A percentile compares a stretch with the other conserved stretches of the same genome.
These are phyloP conservation scores for Odocoileus hemionus DNA, from an alignment of 2,113 vertebrate species.

Conservation along the genomic window DNA sequence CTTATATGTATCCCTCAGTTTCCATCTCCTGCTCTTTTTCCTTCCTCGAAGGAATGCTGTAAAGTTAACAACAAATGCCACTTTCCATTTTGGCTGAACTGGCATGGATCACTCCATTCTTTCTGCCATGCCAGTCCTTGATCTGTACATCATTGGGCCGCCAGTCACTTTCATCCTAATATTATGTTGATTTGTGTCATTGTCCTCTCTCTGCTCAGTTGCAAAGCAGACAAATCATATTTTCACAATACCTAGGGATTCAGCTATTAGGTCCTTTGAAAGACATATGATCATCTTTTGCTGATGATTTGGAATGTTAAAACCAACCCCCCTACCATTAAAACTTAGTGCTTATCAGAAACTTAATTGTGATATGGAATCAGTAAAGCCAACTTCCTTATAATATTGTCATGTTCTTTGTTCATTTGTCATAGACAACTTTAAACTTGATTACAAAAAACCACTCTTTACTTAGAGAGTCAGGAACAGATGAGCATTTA, in stretches of 20 bases:
- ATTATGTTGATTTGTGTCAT: background rate
- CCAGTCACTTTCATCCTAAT: background rate
- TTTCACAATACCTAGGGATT: background rate
- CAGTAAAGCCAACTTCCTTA: background rate
- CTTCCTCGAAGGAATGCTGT: background rate
- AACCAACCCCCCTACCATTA: background rate
- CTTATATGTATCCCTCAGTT: background rate
- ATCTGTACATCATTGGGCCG: background rate
- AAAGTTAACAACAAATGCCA: background rate
- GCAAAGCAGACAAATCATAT: background rate
- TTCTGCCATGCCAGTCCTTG: background rate
- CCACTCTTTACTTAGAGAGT: background rate
- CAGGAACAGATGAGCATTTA: background rate
- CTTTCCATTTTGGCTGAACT: background rate
- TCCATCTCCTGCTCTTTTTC: background rate
- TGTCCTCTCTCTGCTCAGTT: background rate
- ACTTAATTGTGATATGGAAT: background rate
- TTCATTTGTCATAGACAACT: background rate
- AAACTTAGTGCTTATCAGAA: background rate
- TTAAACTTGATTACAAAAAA: background rate
- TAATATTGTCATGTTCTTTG: background rate
- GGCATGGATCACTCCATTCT: background rate
- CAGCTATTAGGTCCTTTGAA: background rate
- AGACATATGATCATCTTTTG: background rate
- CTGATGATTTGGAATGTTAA: background rate